phyloP scores from a whole-genome alignment of 2,113 vertebrate species.

The Vulpes vulpes region DNA sequence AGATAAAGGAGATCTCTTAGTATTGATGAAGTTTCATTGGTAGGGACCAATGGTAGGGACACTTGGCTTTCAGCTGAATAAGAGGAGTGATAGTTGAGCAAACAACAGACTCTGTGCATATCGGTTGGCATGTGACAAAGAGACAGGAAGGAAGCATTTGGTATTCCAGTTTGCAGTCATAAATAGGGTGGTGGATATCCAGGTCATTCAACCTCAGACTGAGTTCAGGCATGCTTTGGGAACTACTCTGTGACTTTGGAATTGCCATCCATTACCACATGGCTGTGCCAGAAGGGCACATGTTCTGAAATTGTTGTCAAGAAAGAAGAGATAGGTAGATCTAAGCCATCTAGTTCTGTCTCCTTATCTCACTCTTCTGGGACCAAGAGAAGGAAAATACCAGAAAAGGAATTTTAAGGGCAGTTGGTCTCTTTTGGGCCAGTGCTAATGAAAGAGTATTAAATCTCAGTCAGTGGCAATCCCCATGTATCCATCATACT shows the following conservation, averaged over 20 bases:
- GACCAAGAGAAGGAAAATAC: not conserved
- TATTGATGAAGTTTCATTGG: conserved; percentile 77
- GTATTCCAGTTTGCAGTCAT: not conserved
- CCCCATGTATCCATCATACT: not conserved
- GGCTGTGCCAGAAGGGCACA: not conserved
- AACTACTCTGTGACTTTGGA: not conserved
- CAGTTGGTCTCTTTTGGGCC: not conserved
- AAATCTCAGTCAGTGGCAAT: not conserved
- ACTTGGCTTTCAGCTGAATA: conserved; percentile 66
- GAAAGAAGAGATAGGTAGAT: not conserved
- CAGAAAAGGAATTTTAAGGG: not conserved
- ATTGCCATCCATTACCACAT: not conserved
- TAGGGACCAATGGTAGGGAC: conserved; percentile 69
- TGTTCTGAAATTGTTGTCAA: not conserved
- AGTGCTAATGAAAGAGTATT: not conserved
- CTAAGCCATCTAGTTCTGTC: not conserved
- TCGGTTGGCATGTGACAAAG: not conserved
- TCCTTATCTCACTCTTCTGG: not conserved
- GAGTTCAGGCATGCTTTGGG: not conserved
- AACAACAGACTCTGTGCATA: not conserved
- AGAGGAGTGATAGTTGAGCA: conserved; percentile 62
- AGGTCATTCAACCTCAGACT: not conserved
- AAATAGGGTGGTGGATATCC: not conserved
- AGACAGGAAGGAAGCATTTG: not conserved
- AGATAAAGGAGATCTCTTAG: conserved; percentile 61